These are phyloP conservation scores for Noturus placidus DNA, from an alignment of 2,113 vertebrate species.

Conservation along the genomic window DNA sequence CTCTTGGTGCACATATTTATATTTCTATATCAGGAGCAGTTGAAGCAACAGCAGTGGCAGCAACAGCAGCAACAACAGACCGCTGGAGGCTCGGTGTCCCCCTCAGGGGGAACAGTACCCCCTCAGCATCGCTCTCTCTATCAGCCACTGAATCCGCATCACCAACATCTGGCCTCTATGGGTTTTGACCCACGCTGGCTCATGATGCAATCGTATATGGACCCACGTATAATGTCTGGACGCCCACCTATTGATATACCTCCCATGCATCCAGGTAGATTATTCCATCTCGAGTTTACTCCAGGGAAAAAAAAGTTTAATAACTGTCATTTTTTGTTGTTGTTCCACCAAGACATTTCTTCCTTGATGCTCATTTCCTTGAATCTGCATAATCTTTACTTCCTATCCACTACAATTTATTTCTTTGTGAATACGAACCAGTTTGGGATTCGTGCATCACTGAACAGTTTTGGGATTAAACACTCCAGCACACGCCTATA, in stretches of 20 bases:
- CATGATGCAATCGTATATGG: constrained; percentile 99
- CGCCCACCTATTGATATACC: constrained; percentile 90
- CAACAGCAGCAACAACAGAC: constrained; percentile 80
- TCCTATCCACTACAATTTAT: neutral
- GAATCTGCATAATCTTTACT: neutral
- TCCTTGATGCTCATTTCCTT: neutral
- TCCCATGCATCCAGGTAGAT: constrained; percentile 81
- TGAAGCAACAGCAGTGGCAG: constrained; percentile 93
- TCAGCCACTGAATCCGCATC: constrained; percentile 90
- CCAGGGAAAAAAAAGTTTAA: neutral
- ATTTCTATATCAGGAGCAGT: constrained; percentile 82
- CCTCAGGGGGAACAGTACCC: constrained; percentile 79
- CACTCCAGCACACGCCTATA: neutral
- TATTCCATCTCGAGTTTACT: neutral
- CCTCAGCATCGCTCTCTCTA: constrained; percentile 91
- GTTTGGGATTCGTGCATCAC: neutral
- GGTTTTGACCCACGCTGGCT: constrained; percentile 98
- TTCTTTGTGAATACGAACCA: neutral
- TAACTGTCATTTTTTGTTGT: neutral
- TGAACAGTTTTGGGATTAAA: neutral
- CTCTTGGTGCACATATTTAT: neutral
- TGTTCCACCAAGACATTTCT: neutral
- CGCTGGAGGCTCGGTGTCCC: constrained; percentile 82
- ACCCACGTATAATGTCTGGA: constrained; percentile 94
- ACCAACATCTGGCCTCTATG: constrained; percentile 93